phyloP scores from a whole-genome alignment of 2,797 vertebrate genomes.

The Parauchenoglanis punctatus region DNA sequence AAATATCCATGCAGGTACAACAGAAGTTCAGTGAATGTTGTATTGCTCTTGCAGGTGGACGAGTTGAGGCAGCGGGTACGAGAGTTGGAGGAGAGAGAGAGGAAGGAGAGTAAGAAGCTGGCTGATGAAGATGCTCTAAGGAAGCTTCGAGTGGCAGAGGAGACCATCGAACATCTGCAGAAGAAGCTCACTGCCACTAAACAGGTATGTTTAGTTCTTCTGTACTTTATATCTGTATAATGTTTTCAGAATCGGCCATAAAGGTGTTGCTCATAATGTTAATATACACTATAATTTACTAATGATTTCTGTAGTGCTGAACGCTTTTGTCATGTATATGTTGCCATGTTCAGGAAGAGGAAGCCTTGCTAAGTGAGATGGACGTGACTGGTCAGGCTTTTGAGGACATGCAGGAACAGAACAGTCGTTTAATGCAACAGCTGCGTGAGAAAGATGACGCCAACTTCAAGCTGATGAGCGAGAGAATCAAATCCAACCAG shows the following conservation, averaged over 20 bases:
- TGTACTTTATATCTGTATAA: conserved; percentile 30
- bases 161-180: conserved; percentile 91
- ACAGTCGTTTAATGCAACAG: conserved; percentile 89
- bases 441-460: conserved; percentile 91
- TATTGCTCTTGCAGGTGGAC: conserved; percentile 76
- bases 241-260: not conserved
- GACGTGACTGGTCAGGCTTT: conserved; percentile 92
- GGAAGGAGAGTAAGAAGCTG: conserved; percentile 90
- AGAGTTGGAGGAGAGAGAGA: conserved; percentile 88
- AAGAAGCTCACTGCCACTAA: conserved; percentile 91
- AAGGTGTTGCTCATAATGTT: not conserved
- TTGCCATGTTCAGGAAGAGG: conserved; percentile 79
- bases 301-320: not conserved
- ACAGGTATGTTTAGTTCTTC: conserved; percentile 73
- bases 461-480: conserved; percentile 94
- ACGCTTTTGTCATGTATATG: not conserved
- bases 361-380: conserved; percentile 90
- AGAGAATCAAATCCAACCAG: conserved; percentile 94
- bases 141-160: conserved; percentile 88
- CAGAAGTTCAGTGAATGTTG: not conserved
- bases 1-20: not conserved
- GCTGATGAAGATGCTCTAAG: conserved; percentile 90
- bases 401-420: conserved; percentile 97
- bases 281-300: not conserved
- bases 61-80: conserved; percentile 84